Percentiles rank a stretch among this genome's conserved stretches.
Conservation (phyloP, 2,888 invertebrate species). For the Microplitis deprimator region DNA sequence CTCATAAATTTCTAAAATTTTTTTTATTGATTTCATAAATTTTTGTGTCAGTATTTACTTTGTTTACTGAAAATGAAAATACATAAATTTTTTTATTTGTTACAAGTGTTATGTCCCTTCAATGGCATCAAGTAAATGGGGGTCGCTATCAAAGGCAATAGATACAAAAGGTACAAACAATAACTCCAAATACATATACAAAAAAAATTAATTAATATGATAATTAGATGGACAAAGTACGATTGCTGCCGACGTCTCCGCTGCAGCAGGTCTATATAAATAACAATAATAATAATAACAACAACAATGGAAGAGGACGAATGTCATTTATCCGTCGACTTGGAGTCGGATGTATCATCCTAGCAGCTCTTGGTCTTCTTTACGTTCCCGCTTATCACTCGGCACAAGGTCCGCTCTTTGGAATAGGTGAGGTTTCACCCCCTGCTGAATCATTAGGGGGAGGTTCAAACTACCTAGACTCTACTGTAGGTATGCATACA, state of each 20-base stretch:
- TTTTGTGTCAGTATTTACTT: too few species aligned
- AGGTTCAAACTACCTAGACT: constrained; percentile 57
- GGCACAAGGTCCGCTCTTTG: constrained; percentile 64
- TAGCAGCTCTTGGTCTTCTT: constrained; percentile 64
- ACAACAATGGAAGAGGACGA: constrained; percentile 56
- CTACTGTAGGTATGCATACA: constrained; percentile 65
- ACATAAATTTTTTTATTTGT: too few species aligned
- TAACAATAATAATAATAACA: constrained; percentile 50
- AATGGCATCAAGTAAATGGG: background rate
- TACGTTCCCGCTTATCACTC: constrained; percentile 70
- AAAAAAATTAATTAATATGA: constrained; percentile 7
- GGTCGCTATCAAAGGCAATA: background rate
- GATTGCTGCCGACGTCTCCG: constrained; percentile 64
- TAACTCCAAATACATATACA: background rate
- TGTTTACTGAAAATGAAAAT: too few species aligned
- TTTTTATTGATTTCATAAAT: too few species aligned
- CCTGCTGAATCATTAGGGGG: constrained; percentile 60
- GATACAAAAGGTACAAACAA: background rate
- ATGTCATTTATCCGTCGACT: constrained; percentile 65
- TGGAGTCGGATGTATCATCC: constrained; percentile 64
- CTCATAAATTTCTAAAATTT: too few species aligned
- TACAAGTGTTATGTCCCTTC: background rate
- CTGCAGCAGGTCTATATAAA: constrained; percentile 61
- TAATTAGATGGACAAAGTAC: constrained; percentile 66
- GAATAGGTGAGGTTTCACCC: constrained; percentile 68